Base-by-base conservation (phyloP, 1,140 invertebrate species). In the Paracyclopina nana region DNA sequence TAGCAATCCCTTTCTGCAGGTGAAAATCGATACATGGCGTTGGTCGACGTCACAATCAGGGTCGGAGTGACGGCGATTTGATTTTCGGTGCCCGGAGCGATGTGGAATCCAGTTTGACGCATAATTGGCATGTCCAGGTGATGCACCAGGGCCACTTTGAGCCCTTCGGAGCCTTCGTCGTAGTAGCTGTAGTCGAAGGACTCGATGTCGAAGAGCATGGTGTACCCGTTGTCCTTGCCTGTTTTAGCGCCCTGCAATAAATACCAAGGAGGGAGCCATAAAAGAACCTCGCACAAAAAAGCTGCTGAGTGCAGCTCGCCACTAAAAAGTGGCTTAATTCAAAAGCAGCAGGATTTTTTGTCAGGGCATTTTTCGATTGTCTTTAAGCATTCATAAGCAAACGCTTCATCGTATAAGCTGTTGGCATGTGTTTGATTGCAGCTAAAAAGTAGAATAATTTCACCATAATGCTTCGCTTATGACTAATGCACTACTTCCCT, bases 61-160 rank as follows among this genome's bases (percentile, higher is more conserved):
- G 50, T 52, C 2, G 50, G 50, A 18, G 50, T 52, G 16, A 52
- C 50, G 11, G 50, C 50, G 22, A 52, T 52, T 27, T 52, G 50
- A 28, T 52, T 52, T 42, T 52, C 50, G 4, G 50, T 52, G 11
- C 50, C 50, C 18, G 50, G 50, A 29, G 50, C 50, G n/a, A 52
- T 52, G 24, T 52, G 50, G 43, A 52, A 52, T 11, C 50, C 50
- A 20, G 31, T 52, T 28, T 52, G 50, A 12, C 50, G 16, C 50
- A 52, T 52, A 18, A 52, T 52, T 6, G 50, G 50, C 50, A 52
- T 52, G 27, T 52, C 50, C 8, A 52, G 27, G 27, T 52, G 50
- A 43, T 52, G 50, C 14, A 52, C 50, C 12, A 52, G 27, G 5
- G 50, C 50, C 24, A 52, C 31, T 22, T 52, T 52, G 9, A 52